Evolutionary conservation across 1,140 invertebrate species (phyloP), one percentile per base, ranked within the genome.

Genomic region (Triops longicaudatus): DNA sequence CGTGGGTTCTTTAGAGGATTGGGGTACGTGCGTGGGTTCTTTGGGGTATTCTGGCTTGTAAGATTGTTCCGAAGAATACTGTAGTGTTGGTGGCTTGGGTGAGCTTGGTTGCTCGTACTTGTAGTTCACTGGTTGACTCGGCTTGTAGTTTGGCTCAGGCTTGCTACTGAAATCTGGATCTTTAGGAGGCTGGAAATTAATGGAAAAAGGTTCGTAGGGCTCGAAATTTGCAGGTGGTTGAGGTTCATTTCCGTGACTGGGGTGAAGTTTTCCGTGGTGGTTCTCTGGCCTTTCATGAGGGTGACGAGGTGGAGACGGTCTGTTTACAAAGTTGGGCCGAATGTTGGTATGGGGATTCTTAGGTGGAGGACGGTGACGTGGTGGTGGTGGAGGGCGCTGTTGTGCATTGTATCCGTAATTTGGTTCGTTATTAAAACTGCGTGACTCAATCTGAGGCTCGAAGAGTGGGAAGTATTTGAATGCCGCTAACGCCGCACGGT

Each of bases 401-500:
- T 63, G 50, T 9, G 50, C 3, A 6, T n/a, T 63, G 50, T 63
- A 2, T 63, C 14, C 50, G 14, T 63, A 63, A 17, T 17, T 1
- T 10, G 50, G 50, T 10, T 22, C 17, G 14, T 63, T 6, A 22
- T 63, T 63, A 9, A 17, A 63, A 12, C 31, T 72, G 37, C 72
- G 72, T 6, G 43, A 71, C 63, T 73, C 37, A 50, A 72, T 28
- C n/a, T 73, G 50, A 17, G 76, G 76, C 28, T 76, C 72, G 12
- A 76, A 76, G 0, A 76, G 50, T 12, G 76, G 76, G n/a, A 76
- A 42, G 42, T 72, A 76, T 5, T 72, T 43, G 63, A 76, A 76
- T 1, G 76, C 63, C n/a, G 43, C 72, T 28, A 76, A 42, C 27
- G 50, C 50, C 9, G 76, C 26, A 9, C 63, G 76, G 26, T 72